Conservation (phyloP, 2,113 vertebrate genomes). For the Istiophorus platypterus region DNA sequence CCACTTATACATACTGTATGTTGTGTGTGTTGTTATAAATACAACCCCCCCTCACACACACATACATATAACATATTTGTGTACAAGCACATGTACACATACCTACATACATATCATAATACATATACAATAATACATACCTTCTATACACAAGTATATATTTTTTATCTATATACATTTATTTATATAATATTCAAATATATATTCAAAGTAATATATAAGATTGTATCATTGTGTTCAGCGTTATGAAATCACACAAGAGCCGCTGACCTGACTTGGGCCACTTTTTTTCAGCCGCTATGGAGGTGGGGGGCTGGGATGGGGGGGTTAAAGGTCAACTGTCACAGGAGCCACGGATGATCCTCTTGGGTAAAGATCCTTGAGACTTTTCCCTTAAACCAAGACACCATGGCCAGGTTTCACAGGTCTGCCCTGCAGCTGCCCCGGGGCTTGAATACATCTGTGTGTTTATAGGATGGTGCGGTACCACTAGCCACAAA, state of each 20-base stretch:
- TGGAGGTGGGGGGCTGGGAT: constrained; percentile 11
- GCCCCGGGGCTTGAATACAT: constrained; percentile 85
- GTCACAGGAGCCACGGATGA: constrained; percentile 76
- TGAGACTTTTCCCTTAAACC: constrained; percentile 78
- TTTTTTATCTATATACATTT: no score
- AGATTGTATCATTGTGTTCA: constrained; percentile 35
- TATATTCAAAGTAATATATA: no score
- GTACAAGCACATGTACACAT: no score
- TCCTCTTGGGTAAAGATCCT: constrained; percentile 75
- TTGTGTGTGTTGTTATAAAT: no score
- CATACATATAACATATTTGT: no score
- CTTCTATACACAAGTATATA: no score
- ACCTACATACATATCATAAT: no score
- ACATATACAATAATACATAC: no score
- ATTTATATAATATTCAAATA: no score
- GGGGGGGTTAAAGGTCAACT: constrained; percentile 80
- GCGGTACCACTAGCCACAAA: constrained; percentile 59
- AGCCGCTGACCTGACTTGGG: constrained; percentile 68
- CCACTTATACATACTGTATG: no score
- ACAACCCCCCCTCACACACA: no score
- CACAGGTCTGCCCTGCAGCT: constrained; percentile 83
- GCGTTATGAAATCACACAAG: constrained; percentile 65
- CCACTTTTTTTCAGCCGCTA: constrained; percentile 50
- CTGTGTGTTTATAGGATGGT: constrained; percentile 72
- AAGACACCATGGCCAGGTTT: constrained; percentile 78